Percentiles rank a stretch among this genome's conserved stretches.
Evolutionary conservation across 2,888 invertebrate genomes (phyloP).

Genomic region (Nasonia oneida): DNA sequence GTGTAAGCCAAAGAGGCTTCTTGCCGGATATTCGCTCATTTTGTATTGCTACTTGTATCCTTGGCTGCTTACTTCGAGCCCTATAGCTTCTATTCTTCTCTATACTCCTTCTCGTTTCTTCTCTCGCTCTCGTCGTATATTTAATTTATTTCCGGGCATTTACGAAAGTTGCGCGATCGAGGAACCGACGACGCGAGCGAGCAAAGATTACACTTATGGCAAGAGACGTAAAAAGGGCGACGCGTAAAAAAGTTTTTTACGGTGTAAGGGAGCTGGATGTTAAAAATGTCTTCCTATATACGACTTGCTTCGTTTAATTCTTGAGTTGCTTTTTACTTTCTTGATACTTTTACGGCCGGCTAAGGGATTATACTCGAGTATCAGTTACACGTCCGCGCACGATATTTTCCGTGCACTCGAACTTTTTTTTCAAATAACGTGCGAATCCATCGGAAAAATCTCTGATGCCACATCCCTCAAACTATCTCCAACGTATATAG

Average conservation of each 20-base stretch:
- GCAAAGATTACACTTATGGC: constrained; percentile 22
- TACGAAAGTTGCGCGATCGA: background rate
- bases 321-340: background rate
- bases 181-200: background rate
- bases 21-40: constrained; percentile 54
- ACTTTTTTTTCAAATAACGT: background rate
- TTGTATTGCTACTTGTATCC: constrained; percentile 46
- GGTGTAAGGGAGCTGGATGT: background rate
- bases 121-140: background rate
- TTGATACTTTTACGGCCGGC: background rate
- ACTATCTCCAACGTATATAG: background rate
- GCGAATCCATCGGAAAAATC: constrained; percentile 27
- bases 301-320: constrained; percentile 4
- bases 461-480: background rate
- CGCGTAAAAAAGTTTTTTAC: constrained; percentile 19
- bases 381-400: background rate
- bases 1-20: constrained; percentile 9
- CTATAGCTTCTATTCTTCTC: background rate
- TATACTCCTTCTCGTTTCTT: background rate
- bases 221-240: background rate
- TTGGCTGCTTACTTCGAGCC: background rate
- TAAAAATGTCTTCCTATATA: background rate
- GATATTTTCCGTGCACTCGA: background rate
- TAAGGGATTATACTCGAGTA: background rate
- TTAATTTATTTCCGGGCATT: constrained; percentile 46